Evolutionary conservation across 2,888 invertebrate species (phyloP).

Genomic region (Drosophila testacea): DNA sequence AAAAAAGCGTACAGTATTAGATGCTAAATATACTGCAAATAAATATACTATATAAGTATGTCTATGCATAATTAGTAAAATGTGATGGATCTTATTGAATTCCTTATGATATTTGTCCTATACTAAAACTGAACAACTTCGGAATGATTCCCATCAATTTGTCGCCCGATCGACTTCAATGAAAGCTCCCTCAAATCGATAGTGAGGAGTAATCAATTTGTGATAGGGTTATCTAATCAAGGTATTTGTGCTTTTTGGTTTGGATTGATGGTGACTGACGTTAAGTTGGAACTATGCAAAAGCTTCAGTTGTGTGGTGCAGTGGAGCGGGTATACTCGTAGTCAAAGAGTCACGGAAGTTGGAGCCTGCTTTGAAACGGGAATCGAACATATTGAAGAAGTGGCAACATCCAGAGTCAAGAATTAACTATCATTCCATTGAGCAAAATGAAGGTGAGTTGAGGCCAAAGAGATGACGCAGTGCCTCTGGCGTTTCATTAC

Average conservation of each 20-base stretch:
- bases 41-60: no score
- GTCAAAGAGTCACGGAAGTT: constrained; percentile 8
- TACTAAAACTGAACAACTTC: background rate
- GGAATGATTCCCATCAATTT: constrained; percentile 1
- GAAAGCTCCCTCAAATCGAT: constrained; percentile 22
- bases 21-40: background rate
- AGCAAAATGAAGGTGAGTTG: constrained; percentile 45
- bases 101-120: background rate
- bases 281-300: constrained; percentile 3
- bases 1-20: background rate
- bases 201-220: constrained; percentile 10
- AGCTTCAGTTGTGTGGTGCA: constrained; percentile 17
- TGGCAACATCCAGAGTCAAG: background rate
- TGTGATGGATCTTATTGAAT: constrained; percentile 4
- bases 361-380: background rate
- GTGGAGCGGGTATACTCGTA: background rate
- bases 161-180: background rate
- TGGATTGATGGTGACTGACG: constrained; percentile 16
- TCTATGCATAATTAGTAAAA: background rate
- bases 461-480: constrained; percentile 18
- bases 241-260: constrained; percentile 7
- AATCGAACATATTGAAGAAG: background rate
- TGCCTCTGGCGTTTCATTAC: constrained; percentile 14
- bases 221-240: constrained; percentile 26
- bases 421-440: constrained; percentile 10